Evolutionary conservation across 1,140 invertebrate species (phyloP).

Genomic region (Brachionus sp.): DNA sequence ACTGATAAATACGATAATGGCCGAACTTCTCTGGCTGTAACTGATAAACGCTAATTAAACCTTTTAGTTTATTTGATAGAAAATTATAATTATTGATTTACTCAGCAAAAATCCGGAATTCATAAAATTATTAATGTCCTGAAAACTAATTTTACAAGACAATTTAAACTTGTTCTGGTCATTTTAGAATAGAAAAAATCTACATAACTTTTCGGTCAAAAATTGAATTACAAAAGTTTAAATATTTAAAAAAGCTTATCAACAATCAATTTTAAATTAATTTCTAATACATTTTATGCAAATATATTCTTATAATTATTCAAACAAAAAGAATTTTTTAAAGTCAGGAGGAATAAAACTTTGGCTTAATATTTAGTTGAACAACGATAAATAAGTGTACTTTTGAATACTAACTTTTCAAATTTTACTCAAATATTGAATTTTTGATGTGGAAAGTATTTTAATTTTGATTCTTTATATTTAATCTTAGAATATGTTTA

Average conservation of each 20-base stretch:
- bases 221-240: neutral
- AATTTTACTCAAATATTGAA: too few relatives aligned
- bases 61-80: too few relatives aligned
- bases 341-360: neutral
- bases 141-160: neutral
- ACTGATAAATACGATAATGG: neutral
- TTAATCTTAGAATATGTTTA: too few relatives aligned
- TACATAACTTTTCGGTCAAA: neutral
- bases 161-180: neutral
- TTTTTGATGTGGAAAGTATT: too few relatives aligned
- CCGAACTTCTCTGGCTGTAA: too few relatives aligned
- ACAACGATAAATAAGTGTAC: neutral
- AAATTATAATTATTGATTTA: too few relatives aligned
- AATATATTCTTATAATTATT: neutral
- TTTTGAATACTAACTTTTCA: neutral
- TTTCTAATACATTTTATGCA: neutral
- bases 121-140: neutral
- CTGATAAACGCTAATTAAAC: too few relatives aligned
- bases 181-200: neutral
- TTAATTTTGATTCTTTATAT: too few relatives aligned
- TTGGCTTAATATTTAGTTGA: neutral
- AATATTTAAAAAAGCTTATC: neutral
- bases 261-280: neutral
- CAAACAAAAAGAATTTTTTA: neutral
- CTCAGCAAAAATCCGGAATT: neutral